Conservation (phyloP, 1,140 invertebrate species). For the Anagrus nilaparvatae region DNA sequence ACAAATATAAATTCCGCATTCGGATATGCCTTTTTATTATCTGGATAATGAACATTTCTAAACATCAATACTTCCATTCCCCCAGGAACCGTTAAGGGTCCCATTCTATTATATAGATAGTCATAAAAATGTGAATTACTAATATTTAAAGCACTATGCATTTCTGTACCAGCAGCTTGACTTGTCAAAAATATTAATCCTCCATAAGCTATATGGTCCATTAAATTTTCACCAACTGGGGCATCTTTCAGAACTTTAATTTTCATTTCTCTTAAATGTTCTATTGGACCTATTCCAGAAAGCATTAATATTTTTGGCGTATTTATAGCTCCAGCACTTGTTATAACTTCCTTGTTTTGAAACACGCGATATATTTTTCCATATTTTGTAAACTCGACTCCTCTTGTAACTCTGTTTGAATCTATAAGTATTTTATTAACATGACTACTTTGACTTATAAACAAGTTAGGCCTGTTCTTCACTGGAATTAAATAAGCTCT, state of each 20-base stretch:
- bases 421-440: slow-evolving; percentile 69
- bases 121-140: too few species aligned
- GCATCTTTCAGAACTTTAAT: slow-evolving; percentile 58
- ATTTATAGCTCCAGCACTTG: slow-evolving; percentile 64
- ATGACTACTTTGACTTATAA: slow-evolving; percentile 51
- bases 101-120: slow-evolving; percentile 46
- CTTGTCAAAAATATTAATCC: slow-evolving; percentile 57
- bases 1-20: slow-evolving; percentile 65
- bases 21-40: slow-evolving; percentile 53
- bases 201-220: slow-evolving; percentile 67
- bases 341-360: slow-evolving; percentile 62
- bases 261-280: slow-evolving; percentile 52
- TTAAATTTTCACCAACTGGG: slow-evolving; percentile 69
- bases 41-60: slow-evolving; percentile 56
- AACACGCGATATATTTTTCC: slow-evolving; percentile 45
- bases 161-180: slow-evolving; percentile 36
- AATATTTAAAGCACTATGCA: too few species aligned
- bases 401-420: slow-evolving; percentile 55
- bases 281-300: slow-evolving; percentile 64
- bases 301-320: slow-evolving; percentile 71
- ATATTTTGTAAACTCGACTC: slow-evolving; percentile 50
- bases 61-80: slow-evolving; percentile 73
- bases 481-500: slow-evolving; percentile 62
- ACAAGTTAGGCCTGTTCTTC: slow-evolving; percentile 51
- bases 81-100: slow-evolving; percentile 66